These are phyloP conservation scores for Entomobrya multifasciata DNA, from an alignment of 2,888 invertebrate species.

Conservation along the genomic window DNA sequence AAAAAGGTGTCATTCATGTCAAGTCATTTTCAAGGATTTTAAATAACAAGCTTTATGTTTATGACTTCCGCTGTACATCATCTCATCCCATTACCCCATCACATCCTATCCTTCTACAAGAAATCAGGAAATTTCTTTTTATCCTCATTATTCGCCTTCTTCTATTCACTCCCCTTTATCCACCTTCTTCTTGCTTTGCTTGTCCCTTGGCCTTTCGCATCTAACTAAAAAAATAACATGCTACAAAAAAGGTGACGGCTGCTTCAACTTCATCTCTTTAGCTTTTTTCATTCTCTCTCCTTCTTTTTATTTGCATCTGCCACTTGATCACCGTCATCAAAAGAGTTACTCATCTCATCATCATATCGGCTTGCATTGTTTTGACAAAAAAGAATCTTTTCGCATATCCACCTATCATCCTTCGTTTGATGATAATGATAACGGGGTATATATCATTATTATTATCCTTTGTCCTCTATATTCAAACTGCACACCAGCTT, in stretches of 20 bases:
- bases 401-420: no score
- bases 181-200: neutral
- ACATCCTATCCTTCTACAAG: no score
- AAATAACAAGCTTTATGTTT: neutral
- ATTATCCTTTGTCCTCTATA: constrained; percentile 30
- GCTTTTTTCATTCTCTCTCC: neutral
- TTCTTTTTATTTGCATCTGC: no score
- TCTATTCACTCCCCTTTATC: no score
- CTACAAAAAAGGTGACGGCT: neutral
- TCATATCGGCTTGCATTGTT: constrained; percentile 45
- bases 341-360: no score
- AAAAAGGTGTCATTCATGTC: neutral
- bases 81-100: no score
- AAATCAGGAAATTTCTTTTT: no score
- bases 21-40: neutral
- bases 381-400: constrained; percentile 29
- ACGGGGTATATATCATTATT: constrained; percentile 40
- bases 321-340: no score
- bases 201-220: neutral
- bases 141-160: no score
- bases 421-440: constrained; percentile 42
- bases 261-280: no score
- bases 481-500: constrained; percentile 1
- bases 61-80: neutral
- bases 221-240: neutral